Evolutionary conservation across 2,113 vertebrate genomes (phyloP), one percentile per base, ranked within the genome.

Genomic region (Rhinoderma darwinii): DNA sequence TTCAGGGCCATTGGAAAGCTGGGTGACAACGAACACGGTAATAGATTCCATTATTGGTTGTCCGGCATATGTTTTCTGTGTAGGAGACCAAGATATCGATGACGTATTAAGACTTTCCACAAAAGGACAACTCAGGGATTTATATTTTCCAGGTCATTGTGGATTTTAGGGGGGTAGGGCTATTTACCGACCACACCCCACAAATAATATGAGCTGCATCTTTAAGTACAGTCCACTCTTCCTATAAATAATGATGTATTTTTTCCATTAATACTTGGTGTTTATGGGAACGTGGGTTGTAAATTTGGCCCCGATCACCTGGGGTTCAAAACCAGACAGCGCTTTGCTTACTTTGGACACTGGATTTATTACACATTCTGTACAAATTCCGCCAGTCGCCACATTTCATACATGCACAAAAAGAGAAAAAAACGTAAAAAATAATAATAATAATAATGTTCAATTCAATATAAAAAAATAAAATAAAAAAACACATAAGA

Each of bases 331-430:
- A 81, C 54, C 78, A 81, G 54, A 81, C 78, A 43, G 78, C 32
- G 32, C 37, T 81, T 43, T 81, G 78, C 78, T 80, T 86, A n/a
- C 32, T 87, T 87, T 87, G 47, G 77, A 87, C 77, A 87, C 85
- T 61, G 78, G 68, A 74, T 87, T 87, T 87, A 81, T 87, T 87
- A 82, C 78, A 81, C 85, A 82, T 51, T 87, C 85, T 87, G 85
- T 87, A 87, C 85, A 87, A 87, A 82, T 73, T 59, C 77, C 78
- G 82, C 84, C 75, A 80, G 75, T 86, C 63, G 84, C 85, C 85
- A 87, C 85, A 87, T 87, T 59, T 87, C 68, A 72, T 80, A 86
- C 84, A 86, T 87, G 85, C 85, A 87, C 47, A 82, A 87, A 74
- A 75, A 59, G 44, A 43, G 43, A 73, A 51, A 54, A 37, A 72